Conservation (phyloP, 2,797 vertebrate species). For the Rhyacichthys aspro region DNA sequence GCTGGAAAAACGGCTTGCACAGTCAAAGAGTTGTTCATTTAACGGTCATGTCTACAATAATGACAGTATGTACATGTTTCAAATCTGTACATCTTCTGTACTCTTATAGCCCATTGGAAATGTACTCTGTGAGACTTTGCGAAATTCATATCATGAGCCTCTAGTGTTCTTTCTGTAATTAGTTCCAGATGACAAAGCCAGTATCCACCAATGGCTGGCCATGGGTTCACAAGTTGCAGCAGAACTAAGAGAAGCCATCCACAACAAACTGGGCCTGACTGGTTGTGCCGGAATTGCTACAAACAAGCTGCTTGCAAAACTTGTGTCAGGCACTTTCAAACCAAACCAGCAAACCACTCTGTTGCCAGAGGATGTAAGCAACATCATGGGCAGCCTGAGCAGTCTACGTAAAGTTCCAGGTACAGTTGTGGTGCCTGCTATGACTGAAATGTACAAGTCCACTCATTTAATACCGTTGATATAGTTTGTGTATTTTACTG, state of each 20-base stretch:
- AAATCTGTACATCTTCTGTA: neutral
- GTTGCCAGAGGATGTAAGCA: constrained; percentile 79
- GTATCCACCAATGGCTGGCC: constrained; percentile 73
- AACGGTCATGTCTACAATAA: constrained; percentile 85
- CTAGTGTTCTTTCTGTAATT: constrained; percentile 24
- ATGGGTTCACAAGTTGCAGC: constrained; percentile 87
- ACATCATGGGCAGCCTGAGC: constrained; percentile 79
- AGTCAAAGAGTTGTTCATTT: constrained; percentile 57
- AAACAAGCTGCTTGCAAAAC: constrained; percentile 89
- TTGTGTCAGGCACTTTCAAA: constrained; percentile 89
- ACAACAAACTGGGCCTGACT: constrained; percentile 82
- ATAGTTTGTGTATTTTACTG: too few relatives aligned
- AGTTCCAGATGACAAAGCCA: constrained; percentile 71
- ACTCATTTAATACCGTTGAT: neutral
- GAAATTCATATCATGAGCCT: neutral
- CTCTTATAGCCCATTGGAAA: too few relatives aligned
- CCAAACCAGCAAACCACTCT: constrained; percentile 93
- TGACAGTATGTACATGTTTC: constrained; percentile 71
- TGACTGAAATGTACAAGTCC: neutral
- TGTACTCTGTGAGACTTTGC: neutral
- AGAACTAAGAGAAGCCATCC: constrained; percentile 82
- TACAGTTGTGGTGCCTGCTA: constrained; percentile 46
- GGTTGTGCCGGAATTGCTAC: constrained; percentile 87
- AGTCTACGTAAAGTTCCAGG: constrained; percentile 85
- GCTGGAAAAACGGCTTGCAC: constrained; percentile 79